A percentile compares a stretch with the other conserved stretches of the same genome.
Conservation (phyloP, 2,888 invertebrate species). For the Laspeyria flexula region DNA sequence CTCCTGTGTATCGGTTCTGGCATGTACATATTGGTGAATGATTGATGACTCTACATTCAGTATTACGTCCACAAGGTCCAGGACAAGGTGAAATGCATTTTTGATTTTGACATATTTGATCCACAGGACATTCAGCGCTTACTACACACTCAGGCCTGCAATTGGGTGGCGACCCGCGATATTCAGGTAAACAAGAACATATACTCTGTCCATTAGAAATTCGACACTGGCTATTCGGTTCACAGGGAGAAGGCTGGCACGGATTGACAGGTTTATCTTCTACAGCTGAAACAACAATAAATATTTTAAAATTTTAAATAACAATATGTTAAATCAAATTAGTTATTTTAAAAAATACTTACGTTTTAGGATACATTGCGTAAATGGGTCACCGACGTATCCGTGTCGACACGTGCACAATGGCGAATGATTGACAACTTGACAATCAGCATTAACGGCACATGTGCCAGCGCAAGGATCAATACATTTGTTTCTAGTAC, state of each 20-base stretch:
- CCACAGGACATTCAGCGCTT: constrained; percentile 88
- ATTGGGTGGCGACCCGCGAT: constrained; percentile 88
- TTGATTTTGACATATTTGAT: constrained; percentile 88
- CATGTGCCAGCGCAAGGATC: constrained; percentile 93
- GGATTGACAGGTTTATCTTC: constrained; percentile 73
- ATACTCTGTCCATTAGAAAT: constrained; percentile 87
- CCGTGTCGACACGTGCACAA: constrained; percentile 88
- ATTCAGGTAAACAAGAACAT: constrained; percentile 90
- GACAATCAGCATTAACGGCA: constrained; percentile 91
- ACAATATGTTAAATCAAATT: neutral
- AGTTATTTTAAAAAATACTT: constrained; percentile 38
- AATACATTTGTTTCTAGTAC: constrained; percentile 90
- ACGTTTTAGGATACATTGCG: constrained; percentile 81
- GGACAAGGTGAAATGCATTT: constrained; percentile 91
- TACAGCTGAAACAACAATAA: constrained; percentile 62
- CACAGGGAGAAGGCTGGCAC: constrained; percentile 88
- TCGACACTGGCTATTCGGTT: constrained; percentile 87
- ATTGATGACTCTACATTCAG: constrained; percentile 90
- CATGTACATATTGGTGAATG: constrained; percentile 91
- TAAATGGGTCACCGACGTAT: constrained; percentile 91
- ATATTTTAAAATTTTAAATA: neutral
- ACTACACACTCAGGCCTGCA: constrained; percentile 91
- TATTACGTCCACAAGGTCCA: constrained; percentile 89
- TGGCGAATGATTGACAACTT: constrained; percentile 90
- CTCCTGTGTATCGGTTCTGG: constrained; percentile 85